These are phyloP conservation scores for Cheiracanthium punctorium DNA, from an alignment of 2,888 invertebrate species.

Conservation along the genomic window DNA sequence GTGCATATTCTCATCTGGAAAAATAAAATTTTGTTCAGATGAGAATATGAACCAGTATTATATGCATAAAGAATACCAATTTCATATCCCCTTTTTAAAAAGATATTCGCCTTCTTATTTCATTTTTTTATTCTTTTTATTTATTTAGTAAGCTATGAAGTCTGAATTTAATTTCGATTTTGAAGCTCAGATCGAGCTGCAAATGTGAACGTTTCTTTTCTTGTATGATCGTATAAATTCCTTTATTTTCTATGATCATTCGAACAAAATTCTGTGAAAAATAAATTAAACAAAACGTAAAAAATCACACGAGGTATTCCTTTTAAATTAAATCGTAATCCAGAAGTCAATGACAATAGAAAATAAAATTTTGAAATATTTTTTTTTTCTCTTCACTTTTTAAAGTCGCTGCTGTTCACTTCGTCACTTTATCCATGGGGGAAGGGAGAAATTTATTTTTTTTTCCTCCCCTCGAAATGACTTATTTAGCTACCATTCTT, in stretches of 20 bases:
- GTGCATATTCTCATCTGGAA: too few species aligned
- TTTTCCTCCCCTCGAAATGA: neutral
- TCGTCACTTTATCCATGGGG: neutral
- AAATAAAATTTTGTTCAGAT: too few species aligned
- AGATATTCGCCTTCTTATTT: too few species aligned
- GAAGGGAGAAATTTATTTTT: too few species aligned
- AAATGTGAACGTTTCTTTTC: neutral
- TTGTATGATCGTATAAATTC: neutral
- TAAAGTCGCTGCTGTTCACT: neutral
- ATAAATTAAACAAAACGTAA: neutral
- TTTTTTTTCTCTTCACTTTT: neutral
- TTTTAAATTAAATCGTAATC: slow-evolving; percentile 19
- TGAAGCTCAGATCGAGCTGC: neutral
- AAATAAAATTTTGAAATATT: slow-evolving; percentile 11
- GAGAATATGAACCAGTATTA: too few species aligned
- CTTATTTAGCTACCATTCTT: slow-evolving; percentile 26
- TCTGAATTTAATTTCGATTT: neutral
- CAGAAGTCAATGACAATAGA: slow-evolving; percentile 2
- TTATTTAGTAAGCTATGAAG: too few species aligned
- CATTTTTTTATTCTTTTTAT: too few species aligned
- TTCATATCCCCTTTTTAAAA: too few species aligned
- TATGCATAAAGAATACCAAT: too few species aligned
- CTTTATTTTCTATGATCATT: neutral
- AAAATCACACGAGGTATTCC: neutral
- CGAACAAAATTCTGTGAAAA: neutral